Evolutionary conservation across 1,140 invertebrate genomes (phyloP), one percentile per base, ranked within the genome.

Genomic region (Ooceraea biroi): DNA sequence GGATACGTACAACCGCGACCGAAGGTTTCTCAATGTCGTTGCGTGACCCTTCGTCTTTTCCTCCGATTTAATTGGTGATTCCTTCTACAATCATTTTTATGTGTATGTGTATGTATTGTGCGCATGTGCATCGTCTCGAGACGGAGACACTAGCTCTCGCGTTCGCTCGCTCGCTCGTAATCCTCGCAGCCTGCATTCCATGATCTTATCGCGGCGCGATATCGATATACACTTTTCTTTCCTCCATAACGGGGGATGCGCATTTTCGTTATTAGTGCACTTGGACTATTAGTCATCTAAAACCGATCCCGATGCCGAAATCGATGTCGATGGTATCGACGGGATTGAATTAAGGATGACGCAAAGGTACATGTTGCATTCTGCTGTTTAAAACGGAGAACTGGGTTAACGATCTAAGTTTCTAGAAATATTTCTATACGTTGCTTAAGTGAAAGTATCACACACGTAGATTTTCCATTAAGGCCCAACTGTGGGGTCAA

Each of bases 1-100:
- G 50, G 48, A n/a, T 41, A 60, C 44, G 25, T 27, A 11, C 36
- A 36, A 52, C 19, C 52, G 36, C 48, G 17, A 12, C 48, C 3
- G 80, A 72, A 87, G 69, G 82, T 88, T 88, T 68, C 85, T 36
- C 74, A 84, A 87, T 82, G 58, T 78, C 73, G 74, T 87, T 88
- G 41, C 73, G 71, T 52, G 61, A 55, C 36, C 57, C 63, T 83
- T 85, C 61, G 12, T 19, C 41, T 66, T 57, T 78, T 78, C 25
- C 36, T n/a, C 19, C 12, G 10, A 27, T 48, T 74, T 74, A 27
- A 25, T n/a, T 2, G 48, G 30, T 1, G 19, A 12, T 17, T 14
- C 11, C 48, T 61, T 3, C 36, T 77, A 65, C 44, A 27, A 14
- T 44, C 22, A 14, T 7, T 8, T n/a, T 57, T 30, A 41, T 4